phyloP scores from a whole-genome alignment of 2,797 vertebrate species.

The Etheostoma perlongum region DNA sequence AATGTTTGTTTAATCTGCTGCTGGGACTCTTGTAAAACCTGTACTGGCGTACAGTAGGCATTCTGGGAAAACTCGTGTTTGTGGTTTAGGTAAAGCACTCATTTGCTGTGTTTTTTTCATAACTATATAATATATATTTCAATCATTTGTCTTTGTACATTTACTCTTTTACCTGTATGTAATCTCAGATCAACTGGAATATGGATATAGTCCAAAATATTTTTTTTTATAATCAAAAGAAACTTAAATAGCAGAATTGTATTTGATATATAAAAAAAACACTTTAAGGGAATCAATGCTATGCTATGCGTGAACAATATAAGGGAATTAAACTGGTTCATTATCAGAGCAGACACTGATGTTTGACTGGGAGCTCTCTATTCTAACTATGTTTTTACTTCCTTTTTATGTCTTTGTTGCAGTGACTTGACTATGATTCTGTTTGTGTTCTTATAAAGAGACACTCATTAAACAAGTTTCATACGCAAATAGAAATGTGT shows the following conservation, averaged over 20 bases:
- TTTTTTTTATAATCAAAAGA: constrained; percentile 11
- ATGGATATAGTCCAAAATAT: neutral
- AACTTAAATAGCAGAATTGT: constrained; percentile 9
- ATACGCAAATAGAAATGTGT: neutral
- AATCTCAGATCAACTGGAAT: constrained; percentile 13
- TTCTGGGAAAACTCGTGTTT: neutral
- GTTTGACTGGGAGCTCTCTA: neutral
- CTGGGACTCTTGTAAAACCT: neutral
- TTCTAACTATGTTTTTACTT: neutral
- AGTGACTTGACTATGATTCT: neutral
- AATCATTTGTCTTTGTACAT: constrained; percentile 6
- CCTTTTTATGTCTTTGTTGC: neutral
- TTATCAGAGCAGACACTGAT: neutral
- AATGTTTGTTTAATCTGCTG: neutral
- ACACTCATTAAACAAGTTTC: constrained; percentile 4
- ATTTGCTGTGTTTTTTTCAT: neutral
- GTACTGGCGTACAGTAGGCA: neutral
- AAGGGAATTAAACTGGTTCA: constrained; percentile 5
- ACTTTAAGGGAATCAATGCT: constrained; percentile 17
- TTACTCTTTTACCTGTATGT: neutral
- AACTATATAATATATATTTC: neutral
- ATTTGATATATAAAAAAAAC: neutral
- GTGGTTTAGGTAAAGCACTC: neutral
- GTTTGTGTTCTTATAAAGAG: constrained; percentile 12
- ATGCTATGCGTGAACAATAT: neutral